phyloP scores from a whole-genome alignment of 1,140 invertebrate species.

The Pissodes strobi region DNA sequence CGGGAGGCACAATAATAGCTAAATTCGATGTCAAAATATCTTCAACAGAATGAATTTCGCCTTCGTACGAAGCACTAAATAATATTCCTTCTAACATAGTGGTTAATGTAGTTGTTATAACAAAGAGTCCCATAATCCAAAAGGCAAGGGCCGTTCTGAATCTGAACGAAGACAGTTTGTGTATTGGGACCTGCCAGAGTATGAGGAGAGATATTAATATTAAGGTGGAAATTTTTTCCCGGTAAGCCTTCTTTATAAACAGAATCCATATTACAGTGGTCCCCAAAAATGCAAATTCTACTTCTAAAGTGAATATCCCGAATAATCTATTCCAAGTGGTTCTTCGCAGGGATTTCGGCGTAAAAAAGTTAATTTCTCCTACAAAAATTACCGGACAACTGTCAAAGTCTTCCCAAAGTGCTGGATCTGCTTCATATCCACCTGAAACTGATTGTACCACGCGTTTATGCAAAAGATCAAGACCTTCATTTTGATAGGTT shows the following conservation, averaged over 20 bases:
- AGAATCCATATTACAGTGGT: too few species aligned
- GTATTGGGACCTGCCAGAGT: too few species aligned
- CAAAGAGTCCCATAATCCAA: not conserved
- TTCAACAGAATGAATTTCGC: not conserved
- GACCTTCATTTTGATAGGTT: conserved; percentile 2
- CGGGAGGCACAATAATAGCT: not conserved
- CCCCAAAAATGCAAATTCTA: not conserved
- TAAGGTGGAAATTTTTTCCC: too few species aligned
- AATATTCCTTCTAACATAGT: not conserved
- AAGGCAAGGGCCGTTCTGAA: not conserved
- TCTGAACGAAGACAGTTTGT: too few species aligned
- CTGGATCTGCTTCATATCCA: not conserved
- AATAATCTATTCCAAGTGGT: not conserved
- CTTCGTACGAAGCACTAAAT: not conserved
- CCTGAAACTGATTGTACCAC: not conserved
- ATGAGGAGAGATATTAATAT: too few species aligned
- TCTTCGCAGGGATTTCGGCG: not conserved
- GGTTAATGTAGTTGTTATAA: not conserved
- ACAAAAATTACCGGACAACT: not conserved
- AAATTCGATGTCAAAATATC: not conserved
- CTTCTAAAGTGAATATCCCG: not conserved
- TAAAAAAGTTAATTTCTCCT: not conserved
- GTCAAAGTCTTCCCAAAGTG: not conserved
- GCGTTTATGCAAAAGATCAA: not conserved
- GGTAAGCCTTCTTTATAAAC: too few species aligned